Evolutionary conservation across 2,113 vertebrate species (phyloP), one percentile per base, ranked within the genome.

Genomic region (Typhlomys cinereus): DNA sequence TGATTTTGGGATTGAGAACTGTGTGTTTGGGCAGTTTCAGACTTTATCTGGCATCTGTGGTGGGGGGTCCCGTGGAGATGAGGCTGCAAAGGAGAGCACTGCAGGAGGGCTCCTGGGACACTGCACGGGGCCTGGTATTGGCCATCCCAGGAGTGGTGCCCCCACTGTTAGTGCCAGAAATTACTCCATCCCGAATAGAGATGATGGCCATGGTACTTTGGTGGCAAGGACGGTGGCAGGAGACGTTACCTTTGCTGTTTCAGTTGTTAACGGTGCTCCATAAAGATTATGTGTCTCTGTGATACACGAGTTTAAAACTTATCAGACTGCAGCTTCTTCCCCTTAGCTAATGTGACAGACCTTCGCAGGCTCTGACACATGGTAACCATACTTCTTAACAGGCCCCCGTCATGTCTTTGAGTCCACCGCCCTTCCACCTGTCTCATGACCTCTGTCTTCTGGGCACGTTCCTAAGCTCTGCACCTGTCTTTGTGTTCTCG

Each of bases 101-200:
- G 17, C 4, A 39, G 14, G 17, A 4, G 31, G 39, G 14, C 23
- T 0, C 34, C 39, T 29, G 8, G 14, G 61, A 23, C 15, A 8
- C 36, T 31, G 66, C 44, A 70, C 5, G 6, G 9, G 21, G 67
- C 18, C 7, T 23, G 41, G 31, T n/a, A 34, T 7, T 14, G 57
- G 39, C 74, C n/a, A n/a, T 29, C 62, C 44, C 7, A 0, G 52
- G 23, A 0, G 0, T 3, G 27, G 6, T 5, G 23, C 52, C 78
- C 50, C 12, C 39, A 6, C 44, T 31, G 8, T 44, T 54, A 6
- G 21, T 5, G 17, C 41, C 36, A 14, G 2, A 54, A 61, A 31
- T 4, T 9, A 8, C 73, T 34, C 59, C 17, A 3, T 31, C 2
- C 0, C 11, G 21, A 41, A 3, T 21, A 73, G 70, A 71, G 69